A percentile compares a stretch with the other conserved stretches of the same genome.
Conservation (phyloP, 92 coral and sea anemone genomes). For the Muricea muricata region DNA sequence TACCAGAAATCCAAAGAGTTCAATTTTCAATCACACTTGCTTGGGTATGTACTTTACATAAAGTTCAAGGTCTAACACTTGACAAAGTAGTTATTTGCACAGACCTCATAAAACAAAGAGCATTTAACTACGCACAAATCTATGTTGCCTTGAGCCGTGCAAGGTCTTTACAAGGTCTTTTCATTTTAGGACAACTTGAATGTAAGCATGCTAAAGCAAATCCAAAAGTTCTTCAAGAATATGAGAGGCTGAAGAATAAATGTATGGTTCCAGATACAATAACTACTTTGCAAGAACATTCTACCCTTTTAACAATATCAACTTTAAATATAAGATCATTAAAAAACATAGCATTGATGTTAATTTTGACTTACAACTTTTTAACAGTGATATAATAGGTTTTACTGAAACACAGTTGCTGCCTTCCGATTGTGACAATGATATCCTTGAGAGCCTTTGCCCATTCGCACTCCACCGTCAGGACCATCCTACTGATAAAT, state of each 20-base stretch:
- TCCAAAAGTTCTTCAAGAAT: slow-evolving; percentile 63
- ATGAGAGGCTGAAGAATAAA: slow-evolving; percentile 2
- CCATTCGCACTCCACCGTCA: slow-evolving; percentile 2
- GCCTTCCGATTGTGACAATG: slow-evolving; percentile 34
- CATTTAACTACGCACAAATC: slow-evolving; percentile 67
- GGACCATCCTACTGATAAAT: slow-evolving; percentile 1
- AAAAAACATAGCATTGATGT: slow-evolving; percentile 65
- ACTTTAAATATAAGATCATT: slow-evolving; percentile 54
- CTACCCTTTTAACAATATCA: background rate
- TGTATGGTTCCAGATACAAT: background rate
- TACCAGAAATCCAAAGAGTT: slow-evolving; percentile 74
- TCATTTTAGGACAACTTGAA: slow-evolving; percentile 63
- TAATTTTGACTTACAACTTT: too few relatives aligned
- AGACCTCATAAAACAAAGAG: slow-evolving; percentile 55
- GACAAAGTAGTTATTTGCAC: slow-evolving; percentile 60
- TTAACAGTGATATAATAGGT: slow-evolving; percentile 22
- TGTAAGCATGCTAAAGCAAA: slow-evolving; percentile 60
- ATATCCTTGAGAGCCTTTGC: background rate
- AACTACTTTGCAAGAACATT: background rate
- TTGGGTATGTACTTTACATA: slow-evolving; percentile 70
- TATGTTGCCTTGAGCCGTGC: slow-evolving; percentile 78
- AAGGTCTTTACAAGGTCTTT: slow-evolving; percentile 61
- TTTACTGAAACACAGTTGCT: slow-evolving; percentile 19
- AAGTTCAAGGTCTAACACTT: slow-evolving; percentile 72
- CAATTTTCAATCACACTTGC: slow-evolving; percentile 79